phyloP scores from a whole-genome alignment of 2,113 vertebrate species.

The Notarius quadriscutis region DNA sequence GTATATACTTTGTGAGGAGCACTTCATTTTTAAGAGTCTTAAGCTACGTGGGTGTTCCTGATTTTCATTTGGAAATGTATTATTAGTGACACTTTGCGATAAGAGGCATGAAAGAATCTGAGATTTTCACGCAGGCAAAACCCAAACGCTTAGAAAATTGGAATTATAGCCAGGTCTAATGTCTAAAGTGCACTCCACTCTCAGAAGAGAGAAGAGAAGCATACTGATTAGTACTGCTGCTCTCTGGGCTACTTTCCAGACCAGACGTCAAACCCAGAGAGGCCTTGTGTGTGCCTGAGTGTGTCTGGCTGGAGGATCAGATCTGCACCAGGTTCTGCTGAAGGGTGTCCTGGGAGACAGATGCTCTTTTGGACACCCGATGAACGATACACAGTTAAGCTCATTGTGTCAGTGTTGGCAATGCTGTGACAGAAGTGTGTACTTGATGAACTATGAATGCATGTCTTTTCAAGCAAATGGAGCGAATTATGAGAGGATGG shows the following conservation, averaged over 20 bases:
- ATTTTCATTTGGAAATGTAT: background rate
- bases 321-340: slow-evolving; percentile 53
- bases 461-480: slow-evolving; percentile 40
- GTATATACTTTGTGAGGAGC: background rate
- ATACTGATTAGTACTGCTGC: slow-evolving; percentile 66
- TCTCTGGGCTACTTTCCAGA: slow-evolving; percentile 58
- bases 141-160: background rate
- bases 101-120: background rate
- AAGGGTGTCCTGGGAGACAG: slow-evolving; percentile 50
- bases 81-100: background rate
- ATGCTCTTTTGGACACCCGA: slow-evolving; percentile 57
- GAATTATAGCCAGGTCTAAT: slow-evolving; percentile 27
- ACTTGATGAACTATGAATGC: slow-evolving; percentile 21
- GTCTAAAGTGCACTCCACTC: slow-evolving; percentile 23
- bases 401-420: slow-evolving; percentile 60
- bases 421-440: slow-evolving; percentile 35
- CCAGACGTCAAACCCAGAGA: slow-evolving; percentile 59
- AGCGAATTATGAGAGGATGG: slow-evolving; percentile 26
- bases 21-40: background rate
- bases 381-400: slow-evolving; percentile 48
- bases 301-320: slow-evolving; percentile 26
- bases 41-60: background rate
- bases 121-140: background rate
- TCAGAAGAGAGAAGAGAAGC: slow-evolving; percentile 43
- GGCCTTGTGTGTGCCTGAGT: slow-evolving; percentile 46